Conservation (phyloP, 2,888 invertebrate species). For the Tridacna crocea region DNA sequence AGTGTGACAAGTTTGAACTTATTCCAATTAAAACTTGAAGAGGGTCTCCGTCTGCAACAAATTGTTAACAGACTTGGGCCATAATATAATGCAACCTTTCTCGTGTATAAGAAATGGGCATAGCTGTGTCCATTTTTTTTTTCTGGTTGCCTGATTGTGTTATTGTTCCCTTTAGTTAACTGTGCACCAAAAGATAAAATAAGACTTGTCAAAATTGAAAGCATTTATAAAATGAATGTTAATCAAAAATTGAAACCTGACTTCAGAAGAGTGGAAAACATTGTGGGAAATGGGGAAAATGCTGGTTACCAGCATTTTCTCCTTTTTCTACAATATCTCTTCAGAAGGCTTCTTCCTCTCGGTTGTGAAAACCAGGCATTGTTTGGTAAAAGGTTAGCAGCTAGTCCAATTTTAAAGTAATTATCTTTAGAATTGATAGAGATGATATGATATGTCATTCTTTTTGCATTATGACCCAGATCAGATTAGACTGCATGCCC, state of each 20-base stretch:
- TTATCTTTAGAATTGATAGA: background rate
- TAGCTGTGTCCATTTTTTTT: background rate
- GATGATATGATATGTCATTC: too few species aligned
- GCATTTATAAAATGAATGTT: background rate
- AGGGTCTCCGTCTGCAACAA: too few species aligned
- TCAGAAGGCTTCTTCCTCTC: background rate
- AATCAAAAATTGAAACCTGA: background rate
- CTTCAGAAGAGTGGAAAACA: background rate
- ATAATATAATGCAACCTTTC: too few species aligned
- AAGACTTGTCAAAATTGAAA: background rate
- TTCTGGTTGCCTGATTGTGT: background rate
- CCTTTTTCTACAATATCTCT: background rate
- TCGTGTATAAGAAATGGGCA: too few species aligned
- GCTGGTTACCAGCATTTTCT: constrained; percentile 1
- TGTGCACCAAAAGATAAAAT: background rate
- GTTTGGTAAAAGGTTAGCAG: background rate
- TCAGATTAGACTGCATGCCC: too few species aligned
- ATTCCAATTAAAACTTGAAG: too few species aligned
- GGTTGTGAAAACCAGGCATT: background rate
- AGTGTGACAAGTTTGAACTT: too few species aligned
- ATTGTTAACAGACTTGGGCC: too few species aligned
- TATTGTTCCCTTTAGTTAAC: background rate
- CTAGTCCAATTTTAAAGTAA: background rate
- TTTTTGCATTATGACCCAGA: too few species aligned
- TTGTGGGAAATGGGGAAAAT: constrained; percentile 5